These are phyloP conservation scores for Lucilia cuprina DNA, from an alignment of 1,140 invertebrate genomes.

Conservation along the genomic window DNA sequence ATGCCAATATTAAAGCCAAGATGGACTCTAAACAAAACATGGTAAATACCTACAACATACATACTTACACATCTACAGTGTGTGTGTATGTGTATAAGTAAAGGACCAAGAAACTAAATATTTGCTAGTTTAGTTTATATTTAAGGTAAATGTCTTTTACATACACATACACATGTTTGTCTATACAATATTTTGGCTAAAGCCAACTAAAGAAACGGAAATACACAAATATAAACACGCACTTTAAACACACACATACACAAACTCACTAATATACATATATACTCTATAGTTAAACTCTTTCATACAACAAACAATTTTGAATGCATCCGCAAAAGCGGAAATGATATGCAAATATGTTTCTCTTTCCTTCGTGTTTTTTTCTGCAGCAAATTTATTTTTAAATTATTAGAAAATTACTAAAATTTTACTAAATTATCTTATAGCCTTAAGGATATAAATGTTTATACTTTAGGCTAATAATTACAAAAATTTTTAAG, in stretches of 20 bases:
- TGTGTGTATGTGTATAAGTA: background rate
- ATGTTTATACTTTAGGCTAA: too few species aligned
- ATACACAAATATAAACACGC: constrained; percentile 5
- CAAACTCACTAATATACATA: background rate
- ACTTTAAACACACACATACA: background rate
- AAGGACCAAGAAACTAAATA: constrained; percentile 13
- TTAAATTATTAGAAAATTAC: too few species aligned
- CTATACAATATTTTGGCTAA: background rate
- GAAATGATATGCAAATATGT: constrained; percentile 28
- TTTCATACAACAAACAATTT: too few species aligned
- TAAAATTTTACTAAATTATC: too few species aligned
- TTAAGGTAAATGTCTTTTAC: constrained; percentile 20
- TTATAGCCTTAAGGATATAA: too few species aligned
- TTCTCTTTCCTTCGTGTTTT: too few species aligned
- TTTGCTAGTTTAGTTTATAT: constrained; percentile 14
- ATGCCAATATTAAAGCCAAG: constrained; percentile 24
- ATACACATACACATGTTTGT: background rate
- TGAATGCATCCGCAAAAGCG: background rate
- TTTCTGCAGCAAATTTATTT: too few species aligned
- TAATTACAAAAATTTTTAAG: too few species aligned
- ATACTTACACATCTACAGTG: background rate
- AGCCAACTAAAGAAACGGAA: background rate
- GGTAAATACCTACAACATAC: background rate
- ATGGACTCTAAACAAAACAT: background rate
- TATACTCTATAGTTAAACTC: background rate